These are phyloP conservation scores for Heliconius cydno DNA, from an alignment of 2,888 invertebrate genomes.

Conservation along the genomic window DNA sequence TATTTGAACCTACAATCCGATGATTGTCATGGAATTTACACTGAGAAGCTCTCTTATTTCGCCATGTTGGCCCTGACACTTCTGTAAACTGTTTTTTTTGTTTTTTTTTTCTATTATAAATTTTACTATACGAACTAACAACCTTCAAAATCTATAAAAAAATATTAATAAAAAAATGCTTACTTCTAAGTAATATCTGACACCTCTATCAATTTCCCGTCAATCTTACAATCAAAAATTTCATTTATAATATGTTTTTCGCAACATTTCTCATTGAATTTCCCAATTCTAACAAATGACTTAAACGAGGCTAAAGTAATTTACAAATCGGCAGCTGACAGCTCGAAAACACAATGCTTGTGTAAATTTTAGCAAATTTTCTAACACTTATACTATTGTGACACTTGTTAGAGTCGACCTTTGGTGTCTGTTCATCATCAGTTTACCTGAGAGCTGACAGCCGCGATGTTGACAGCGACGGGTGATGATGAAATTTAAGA, in stretches of 20 bases:
- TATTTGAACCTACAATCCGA: neutral
- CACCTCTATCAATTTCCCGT: neutral
- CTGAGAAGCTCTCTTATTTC: too few species aligned
- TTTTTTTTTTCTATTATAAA: neutral
- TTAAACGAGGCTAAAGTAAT: constrained; percentile 9
- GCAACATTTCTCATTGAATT: constrained; percentile 6
- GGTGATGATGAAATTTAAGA: constrained; percentile 6
- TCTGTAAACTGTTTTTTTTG: neutral
- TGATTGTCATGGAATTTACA: too few species aligned
- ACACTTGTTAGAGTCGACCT: constrained; percentile 28
- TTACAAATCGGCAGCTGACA: constrained; percentile 21
- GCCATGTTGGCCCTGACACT: neutral
- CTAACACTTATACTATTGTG: constrained; percentile 20
- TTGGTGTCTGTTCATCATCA: constrained; percentile 32
- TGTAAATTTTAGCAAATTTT: constrained; percentile 22
- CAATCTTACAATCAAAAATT: neutral
- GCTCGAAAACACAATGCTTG: constrained; percentile 18
- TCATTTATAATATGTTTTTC: neutral
- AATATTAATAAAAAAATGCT: neutral
- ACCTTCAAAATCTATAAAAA: neutral
- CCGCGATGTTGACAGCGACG: neutral
- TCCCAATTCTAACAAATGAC: neutral
- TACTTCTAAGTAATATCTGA: neutral
- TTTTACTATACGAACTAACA: neutral
- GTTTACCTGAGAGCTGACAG: constrained; percentile 7